Base-by-base conservation (phyloP, 2,888 invertebrate species). In the Apamea epomidion region DNA sequence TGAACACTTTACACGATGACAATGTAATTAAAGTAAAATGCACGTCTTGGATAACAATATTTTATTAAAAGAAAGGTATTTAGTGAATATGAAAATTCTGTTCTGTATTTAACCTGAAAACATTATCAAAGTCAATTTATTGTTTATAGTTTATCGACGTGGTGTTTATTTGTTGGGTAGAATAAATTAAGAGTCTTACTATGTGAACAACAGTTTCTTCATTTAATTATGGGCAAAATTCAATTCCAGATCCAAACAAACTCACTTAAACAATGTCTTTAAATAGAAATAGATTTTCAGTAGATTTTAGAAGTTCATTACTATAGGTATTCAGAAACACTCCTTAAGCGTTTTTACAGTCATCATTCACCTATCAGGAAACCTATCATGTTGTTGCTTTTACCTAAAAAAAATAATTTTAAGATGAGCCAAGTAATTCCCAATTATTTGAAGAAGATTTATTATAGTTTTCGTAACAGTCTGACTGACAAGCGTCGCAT, bases 11-110 rank as follows among this genome's bases (percentile, higher is more conserved):
- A 37, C n/a, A 42, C 42, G 5, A 37, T 54, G 51, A 68, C 42
- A 73, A 65, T 54, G 42, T 32, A 68, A 80, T 81, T 69, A 77
- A 60, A 74, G 25, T 60, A 45, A 54, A 77, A 32, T 45, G 21
- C 29, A 78, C 12, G 10, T 54, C 21, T 29, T 58, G 42, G 18
- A 12, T 42, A 54, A 68, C n/a, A n/a, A 12, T n/a, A 14, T 70
- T 51, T 37, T 51, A 37, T 21, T 12, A 60, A 14, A 25, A 25
- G 4, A 42, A 60, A n/a, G 0, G 12, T 25, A 67, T 29, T 65
- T 29, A 45, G 10, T 32, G 2, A 69, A n/a, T 42, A n/a, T 0
- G 6, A 32, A 48, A 12, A 48, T 29, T 32, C 1, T n/a, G 18
- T 25, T 60, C n/a, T 60, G 18, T n/a, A 37, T 42, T 45, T 3